Conservation (phyloP, 35 echinoderm and acorn worm genomes). For the Anneissia japonica region DNA sequence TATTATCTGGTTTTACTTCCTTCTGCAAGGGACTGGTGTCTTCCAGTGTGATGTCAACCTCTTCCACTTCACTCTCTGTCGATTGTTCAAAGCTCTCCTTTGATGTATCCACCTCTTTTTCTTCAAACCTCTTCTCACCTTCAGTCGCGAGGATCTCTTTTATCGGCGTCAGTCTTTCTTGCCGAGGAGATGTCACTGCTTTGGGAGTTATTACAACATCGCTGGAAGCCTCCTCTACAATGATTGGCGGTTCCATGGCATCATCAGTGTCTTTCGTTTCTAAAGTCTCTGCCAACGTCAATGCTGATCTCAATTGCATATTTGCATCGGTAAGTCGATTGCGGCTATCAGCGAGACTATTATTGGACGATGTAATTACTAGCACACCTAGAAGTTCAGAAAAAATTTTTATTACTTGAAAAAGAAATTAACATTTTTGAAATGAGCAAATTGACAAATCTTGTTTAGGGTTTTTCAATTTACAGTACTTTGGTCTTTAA, state of each 20-base stretch:
- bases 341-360: conserved; percentile 56
- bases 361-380: conserved; percentile 55
- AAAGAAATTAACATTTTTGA: not conserved
- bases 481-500: not conserved
- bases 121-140: not conserved
- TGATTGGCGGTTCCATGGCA: conserved; percentile 16
- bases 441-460: not conserved
- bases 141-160: not conserved
- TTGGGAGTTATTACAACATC: conserved; percentile 21
- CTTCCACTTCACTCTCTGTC: conserved; percentile 5
- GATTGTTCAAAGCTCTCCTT: not conserved
- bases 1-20: not conserved
- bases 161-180: not conserved
- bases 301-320: conserved; percentile 69
- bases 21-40: not conserved
- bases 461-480: not conserved
- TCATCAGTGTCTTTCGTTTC: conserved; percentile 56
- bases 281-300: conserved; percentile 56
- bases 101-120: not conserved
- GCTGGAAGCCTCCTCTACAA: not conserved
- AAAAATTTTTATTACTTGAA: no score
- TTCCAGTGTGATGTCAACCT: not conserved
- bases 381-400: conserved; percentile 55
- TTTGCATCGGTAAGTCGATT: conserved; percentile 69
- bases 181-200: conserved; percentile 3